Evolutionary conservation across 1,140 invertebrate genomes (phyloP).

Genomic region (Plutomurus gul): DNA sequence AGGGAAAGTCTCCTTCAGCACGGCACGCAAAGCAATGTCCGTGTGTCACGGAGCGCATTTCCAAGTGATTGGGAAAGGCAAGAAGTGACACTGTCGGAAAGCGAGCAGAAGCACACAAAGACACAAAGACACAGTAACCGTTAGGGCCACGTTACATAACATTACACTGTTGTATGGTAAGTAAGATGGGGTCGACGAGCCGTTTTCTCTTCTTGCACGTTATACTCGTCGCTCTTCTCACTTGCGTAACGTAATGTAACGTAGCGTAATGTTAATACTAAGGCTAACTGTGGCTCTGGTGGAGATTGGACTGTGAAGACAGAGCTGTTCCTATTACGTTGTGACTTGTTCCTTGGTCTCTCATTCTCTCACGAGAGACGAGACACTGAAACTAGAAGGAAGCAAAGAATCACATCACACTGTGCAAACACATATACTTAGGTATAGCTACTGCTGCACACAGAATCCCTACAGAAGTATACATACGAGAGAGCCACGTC

Average conservation of each 20-base stretch:
- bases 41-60: constrained; percentile 33
- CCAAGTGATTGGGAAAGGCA: constrained; percentile 21
- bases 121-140: neutral
- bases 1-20: neutral
- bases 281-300: too few species aligned
- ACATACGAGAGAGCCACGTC: too few species aligned
- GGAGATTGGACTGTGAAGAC: too few species aligned
- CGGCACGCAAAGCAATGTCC: constrained; percentile 16
- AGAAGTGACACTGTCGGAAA: constrained; percentile 20
- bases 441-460: neutral
- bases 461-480: too few species aligned
- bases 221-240: neutral
- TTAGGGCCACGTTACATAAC: neutral
- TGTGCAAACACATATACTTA: neutral
- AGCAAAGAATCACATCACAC: neutral
- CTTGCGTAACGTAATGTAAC: neutral
- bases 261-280: neutral
- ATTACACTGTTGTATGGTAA: too few species aligned
- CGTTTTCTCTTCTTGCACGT: neutral
- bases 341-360: too few species aligned
- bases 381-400: too few species aligned
- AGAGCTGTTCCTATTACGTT: too few species aligned
- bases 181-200: neutral
- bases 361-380: too few species aligned
- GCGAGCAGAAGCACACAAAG: neutral